These are phyloP conservation scores for Himalopsyche anomala DNA, from an alignment of 2,888 invertebrate genomes.

Conservation along the genomic window DNA sequence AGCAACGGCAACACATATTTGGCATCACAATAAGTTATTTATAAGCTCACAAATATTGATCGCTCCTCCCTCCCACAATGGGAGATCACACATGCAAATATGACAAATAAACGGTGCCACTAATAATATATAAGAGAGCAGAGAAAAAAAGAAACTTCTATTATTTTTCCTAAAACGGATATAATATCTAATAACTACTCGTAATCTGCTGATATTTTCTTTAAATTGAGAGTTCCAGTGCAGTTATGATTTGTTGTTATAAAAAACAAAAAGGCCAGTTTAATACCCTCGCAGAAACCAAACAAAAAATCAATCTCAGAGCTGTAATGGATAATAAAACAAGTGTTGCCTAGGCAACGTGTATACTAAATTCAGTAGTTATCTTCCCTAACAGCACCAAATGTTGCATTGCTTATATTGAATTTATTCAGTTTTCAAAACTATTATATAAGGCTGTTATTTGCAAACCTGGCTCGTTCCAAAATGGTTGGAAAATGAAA, in stretches of 20 bases:
- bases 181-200: conserved; percentile 22
- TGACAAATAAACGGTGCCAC: conserved; percentile 32
- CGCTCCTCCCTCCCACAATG: background rate
- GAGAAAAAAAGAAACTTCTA: background rate
- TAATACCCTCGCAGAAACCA: no score
- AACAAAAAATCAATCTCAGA: no score
- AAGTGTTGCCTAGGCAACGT: no score
- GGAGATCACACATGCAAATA: conserved; percentile 22
- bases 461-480: no score
- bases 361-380: no score
- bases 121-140: conserved; percentile 4
- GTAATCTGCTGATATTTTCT: background rate
- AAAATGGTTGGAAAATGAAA: no score
- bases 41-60: conserved; percentile 56
- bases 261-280: no score
- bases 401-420: no score
- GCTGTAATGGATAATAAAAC: no score
- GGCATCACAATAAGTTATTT: conserved; percentile 60
- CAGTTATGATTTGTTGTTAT: background rate
- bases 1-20: conserved; percentile 60
- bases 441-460: no score
- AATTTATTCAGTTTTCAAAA: no score
- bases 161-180: conserved; percentile 41
- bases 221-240: background rate
- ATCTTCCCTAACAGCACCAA: no score